Evolutionary conservation across 37 sponge, comb jelly and placozoan species (phyloP).

Genomic region (Cliona cf. orientalis): DNA sequence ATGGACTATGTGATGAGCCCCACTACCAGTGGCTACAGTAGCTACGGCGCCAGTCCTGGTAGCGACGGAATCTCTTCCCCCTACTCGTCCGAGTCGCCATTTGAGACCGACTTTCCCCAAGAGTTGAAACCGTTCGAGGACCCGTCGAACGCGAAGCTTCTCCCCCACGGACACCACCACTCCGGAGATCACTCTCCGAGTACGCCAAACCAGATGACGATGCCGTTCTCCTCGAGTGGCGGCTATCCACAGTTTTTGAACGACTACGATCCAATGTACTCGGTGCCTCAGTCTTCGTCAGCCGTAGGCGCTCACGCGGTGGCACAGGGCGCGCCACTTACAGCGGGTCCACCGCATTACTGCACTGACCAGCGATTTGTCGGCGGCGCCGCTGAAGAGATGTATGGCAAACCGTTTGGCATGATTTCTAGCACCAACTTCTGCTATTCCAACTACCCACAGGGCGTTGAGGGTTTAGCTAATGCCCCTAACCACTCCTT

Average conservation of each 20-base stretch:
- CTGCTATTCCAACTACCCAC: slow-evolving; percentile 42
- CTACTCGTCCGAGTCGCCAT: neutral
- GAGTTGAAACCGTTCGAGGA: slow-evolving; percentile 4
- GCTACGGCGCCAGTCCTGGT: neutral
- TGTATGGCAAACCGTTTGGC: neutral
- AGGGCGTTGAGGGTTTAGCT: slow-evolving; percentile 29
- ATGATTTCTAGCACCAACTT: neutral
- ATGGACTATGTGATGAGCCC: slow-evolving; percentile 1
- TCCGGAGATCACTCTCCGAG: neutral
- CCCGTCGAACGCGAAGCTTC: neutral
- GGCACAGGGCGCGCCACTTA: neutral
- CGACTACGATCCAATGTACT: slow-evolving; percentile 10
- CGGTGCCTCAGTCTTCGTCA: too few relatives aligned
- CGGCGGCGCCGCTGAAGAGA: neutral
- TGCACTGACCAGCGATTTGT: neutral
- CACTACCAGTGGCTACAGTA: slow-evolving; percentile 42
- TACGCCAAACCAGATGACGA: neutral
- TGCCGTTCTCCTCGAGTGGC: neutral
- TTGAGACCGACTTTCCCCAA: neutral
- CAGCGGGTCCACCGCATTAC: neutral
- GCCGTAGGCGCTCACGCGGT: too few relatives aligned
- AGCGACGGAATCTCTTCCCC: neutral
- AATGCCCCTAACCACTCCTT: neutral
- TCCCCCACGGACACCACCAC: neutral
- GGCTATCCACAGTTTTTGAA: neutral